Percentiles rank a stretch among this genome's conserved stretches.
phyloP scores from a whole-genome alignment of 2,888 invertebrate species.

The Thysanoteuthis rhombus region DNA sequence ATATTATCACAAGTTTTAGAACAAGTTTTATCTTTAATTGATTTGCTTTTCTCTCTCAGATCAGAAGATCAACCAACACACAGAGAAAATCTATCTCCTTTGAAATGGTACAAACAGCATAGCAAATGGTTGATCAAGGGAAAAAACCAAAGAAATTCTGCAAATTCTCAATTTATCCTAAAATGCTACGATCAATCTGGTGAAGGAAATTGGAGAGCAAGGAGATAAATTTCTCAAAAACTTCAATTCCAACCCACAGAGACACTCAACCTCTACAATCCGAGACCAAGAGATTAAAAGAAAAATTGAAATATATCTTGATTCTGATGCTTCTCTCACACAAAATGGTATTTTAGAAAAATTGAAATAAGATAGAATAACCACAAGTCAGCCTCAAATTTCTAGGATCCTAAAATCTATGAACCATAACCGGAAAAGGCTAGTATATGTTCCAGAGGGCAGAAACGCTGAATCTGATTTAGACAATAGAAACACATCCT shows the following conservation, averaged over 20 bases:
- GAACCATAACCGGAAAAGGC: neutral
- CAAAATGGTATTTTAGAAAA: neutral
- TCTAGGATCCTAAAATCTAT: neutral
- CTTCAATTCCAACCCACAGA: too few relatives aligned
- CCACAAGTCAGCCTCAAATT: neutral
- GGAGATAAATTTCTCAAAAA: too few relatives aligned
- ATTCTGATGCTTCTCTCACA: neutral
- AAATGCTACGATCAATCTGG: slow-evolving; percentile 18
- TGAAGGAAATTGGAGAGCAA: slow-evolving; percentile 16
- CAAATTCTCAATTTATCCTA: neutral
- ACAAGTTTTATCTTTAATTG: too few relatives aligned
- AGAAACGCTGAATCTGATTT: neutral
- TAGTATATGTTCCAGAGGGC: neutral
- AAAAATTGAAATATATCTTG: neutral
- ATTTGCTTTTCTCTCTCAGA: neutral
- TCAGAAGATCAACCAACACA: neutral
- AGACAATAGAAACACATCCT: neutral
- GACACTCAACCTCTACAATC: neutral
- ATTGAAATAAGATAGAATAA: neutral
- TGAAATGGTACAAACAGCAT: neutral
- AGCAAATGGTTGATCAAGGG: neutral
- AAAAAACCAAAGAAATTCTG: neutral
- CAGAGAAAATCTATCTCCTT: neutral
- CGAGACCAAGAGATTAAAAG: neutral
- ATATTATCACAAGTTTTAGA: too few relatives aligned